A percentile compares a stretch with the other conserved stretches of the same genome.
phyloP scores from a whole-genome alignment of 2,888 invertebrate genomes.

The Ichneumoninae sp. region DNA sequence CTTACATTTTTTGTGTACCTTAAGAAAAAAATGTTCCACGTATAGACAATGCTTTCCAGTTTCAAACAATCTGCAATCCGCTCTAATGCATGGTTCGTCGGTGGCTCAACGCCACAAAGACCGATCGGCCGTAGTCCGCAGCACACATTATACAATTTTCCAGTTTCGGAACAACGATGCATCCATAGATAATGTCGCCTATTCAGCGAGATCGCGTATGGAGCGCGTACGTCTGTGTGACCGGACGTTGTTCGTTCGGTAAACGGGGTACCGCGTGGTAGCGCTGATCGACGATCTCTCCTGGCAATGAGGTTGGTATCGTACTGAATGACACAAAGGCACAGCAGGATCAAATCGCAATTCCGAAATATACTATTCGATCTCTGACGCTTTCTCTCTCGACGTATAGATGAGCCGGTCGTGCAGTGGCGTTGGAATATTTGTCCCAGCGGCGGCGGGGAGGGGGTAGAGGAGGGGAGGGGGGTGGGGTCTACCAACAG shows the following conservation, averaged over 20 bases:
- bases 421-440: constrained; percentile 11
- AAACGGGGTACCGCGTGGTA: neutral
- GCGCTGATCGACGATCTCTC: constrained; percentile 10
- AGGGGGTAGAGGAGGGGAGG: neutral
- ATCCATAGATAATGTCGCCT: neutral
- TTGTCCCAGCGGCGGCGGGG: constrained; percentile 30
- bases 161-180: too few relatives aligned
- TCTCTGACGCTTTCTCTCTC: constrained; percentile 10
- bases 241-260: neutral
- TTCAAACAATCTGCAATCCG: neutral
- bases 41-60: neutral
- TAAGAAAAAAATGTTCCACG: too few relatives aligned
- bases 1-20: too few relatives aligned
- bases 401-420: neutral
- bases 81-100: neutral
- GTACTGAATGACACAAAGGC: constrained; percentile 48
- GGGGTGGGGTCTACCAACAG: neutral
- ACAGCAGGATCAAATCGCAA: constrained; percentile 59
- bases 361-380: constrained; percentile 39
- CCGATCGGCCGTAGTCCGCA: too few relatives aligned
- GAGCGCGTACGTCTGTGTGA: neutral
- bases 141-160: too few relatives aligned
- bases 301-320: constrained; percentile 6
- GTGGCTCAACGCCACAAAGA: too few relatives aligned
- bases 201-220: neutral